These are phyloP conservation scores for Thereva unica DNA, from an alignment of 2,888 invertebrate genomes.

Conservation along the genomic window DNA sequence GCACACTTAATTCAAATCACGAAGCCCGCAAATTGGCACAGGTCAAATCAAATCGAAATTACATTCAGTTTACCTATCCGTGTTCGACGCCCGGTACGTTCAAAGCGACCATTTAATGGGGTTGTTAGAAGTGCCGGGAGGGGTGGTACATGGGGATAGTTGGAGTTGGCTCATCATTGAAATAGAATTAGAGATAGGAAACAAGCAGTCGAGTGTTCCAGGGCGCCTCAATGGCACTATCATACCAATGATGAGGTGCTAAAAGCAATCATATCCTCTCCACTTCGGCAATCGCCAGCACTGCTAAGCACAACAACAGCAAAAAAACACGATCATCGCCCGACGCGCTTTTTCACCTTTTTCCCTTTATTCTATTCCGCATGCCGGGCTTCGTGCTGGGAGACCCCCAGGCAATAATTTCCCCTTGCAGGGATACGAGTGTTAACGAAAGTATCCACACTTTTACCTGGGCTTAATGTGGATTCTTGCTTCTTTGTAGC, in stretches of 20 bases:
- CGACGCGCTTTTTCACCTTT: no score
- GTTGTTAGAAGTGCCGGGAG: no score
- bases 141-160: no score
- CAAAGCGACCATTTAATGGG: background rate
- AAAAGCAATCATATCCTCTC: conserved; percentile 25
- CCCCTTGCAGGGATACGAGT: conserved; percentile 6
- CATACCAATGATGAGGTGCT: conserved; percentile 30
- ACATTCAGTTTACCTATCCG: conserved; percentile 28
- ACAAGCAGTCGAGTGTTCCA: no score
- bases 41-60: conserved; percentile 35
- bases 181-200: no score
- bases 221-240: background rate
- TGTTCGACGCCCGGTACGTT: conserved; percentile 9
- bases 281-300: conserved; percentile 16
- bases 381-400: no score
- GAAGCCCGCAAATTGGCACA: conserved; percentile 31
- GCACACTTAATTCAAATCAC: conserved; percentile 18
- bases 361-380: no score
- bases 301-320: background rate
- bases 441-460: conserved; percentile 11
- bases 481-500: conserved; percentile 18
- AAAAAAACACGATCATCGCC: no score
- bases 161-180: no score
- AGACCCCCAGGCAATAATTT: conserved; percentile 8
- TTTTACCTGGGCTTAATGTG: conserved; percentile 1